Conservation (phyloP, 2,797 vertebrate species). For the Centroberyx gerrardi region DNA sequence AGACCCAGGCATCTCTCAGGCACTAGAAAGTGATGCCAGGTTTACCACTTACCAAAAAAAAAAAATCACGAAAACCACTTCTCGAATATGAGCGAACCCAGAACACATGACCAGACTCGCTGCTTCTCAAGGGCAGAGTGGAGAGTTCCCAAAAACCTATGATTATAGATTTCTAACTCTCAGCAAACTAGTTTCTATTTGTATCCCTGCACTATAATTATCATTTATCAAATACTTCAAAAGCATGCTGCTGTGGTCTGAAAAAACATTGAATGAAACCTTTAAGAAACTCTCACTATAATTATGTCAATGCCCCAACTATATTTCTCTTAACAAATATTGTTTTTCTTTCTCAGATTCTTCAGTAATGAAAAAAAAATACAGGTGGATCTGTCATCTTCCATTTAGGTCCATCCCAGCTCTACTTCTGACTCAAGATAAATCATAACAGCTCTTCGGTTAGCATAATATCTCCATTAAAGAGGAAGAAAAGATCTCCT, state of each 20-base stretch:
- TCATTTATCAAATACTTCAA: slow-evolving; percentile 45
- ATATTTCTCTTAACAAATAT: slow-evolving; percentile 19
- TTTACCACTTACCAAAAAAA: not conserved
- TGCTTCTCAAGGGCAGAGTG: not conserved
- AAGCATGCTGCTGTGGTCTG: slow-evolving; percentile 12
- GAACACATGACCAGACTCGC: slow-evolving; percentile 14
- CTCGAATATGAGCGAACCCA: slow-evolving; percentile 50
- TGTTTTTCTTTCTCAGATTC: slow-evolving; percentile 1
- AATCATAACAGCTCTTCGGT: not conserved
- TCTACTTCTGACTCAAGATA: not conserved
- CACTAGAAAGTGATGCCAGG: slow-evolving; percentile 4
- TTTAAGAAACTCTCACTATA: slow-evolving; percentile 13
- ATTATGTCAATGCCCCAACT: not conserved
- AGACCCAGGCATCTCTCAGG: not conserved
- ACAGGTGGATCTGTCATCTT: slow-evolving; percentile 8
- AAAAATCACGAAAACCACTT: slow-evolving; percentile 40
- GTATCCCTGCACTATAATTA: slow-evolving; percentile 38
- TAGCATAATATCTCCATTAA: not conserved
- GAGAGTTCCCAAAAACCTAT: slow-evolving; percentile 26
- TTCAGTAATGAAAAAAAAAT: not conserved
- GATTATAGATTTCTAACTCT: slow-evolving; percentile 42
- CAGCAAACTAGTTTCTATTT: slow-evolving; percentile 36
- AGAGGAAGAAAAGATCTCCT: not conserved
- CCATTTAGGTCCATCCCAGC: not conserved
- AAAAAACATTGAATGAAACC: slow-evolving; percentile 20